These are phyloP conservation scores for Paralichthys olivaceus DNA, from an alignment of 2,113 vertebrate species.

Conservation along the genomic window DNA sequence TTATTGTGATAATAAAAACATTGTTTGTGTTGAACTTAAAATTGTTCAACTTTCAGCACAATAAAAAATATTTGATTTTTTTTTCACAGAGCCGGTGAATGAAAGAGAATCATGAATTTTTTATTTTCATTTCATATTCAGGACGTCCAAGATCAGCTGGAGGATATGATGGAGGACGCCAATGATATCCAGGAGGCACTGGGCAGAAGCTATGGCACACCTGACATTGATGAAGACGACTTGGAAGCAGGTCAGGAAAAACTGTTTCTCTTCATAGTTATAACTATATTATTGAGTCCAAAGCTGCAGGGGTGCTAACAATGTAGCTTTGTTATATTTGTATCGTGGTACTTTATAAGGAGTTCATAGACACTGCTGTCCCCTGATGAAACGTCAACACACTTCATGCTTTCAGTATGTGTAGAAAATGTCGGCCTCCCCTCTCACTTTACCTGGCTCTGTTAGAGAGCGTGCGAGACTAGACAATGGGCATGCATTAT, in stretches of 20 bases:
- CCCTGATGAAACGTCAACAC: too few species aligned
- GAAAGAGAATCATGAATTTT: background rate
- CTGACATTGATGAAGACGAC: constrained; percentile 96
- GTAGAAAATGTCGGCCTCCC: too few species aligned
- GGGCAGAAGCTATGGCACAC: constrained; percentile 94
- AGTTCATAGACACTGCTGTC: too few species aligned
- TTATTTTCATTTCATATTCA: constrained; percentile 39
- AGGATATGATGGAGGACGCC: constrained; percentile 99
- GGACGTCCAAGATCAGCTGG: constrained; percentile 96
- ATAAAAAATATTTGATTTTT: background rate
- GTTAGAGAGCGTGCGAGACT: too few species aligned
- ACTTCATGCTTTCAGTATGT: too few species aligned
- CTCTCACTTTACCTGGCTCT: too few species aligned
- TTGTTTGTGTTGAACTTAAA: background rate
- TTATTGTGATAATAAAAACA: too few species aligned
- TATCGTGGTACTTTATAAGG: too few species aligned
- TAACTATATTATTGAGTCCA: too few species aligned
- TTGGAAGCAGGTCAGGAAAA: constrained; percentile 90
- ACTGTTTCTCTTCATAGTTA: background rate
- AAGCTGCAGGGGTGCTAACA: too few species aligned
- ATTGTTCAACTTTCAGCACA: background rate
- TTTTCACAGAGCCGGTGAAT: background rate
- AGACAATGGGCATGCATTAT: too few species aligned
- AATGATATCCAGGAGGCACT: constrained; percentile 94
- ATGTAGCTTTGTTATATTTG: background rate